Percentiles rank a stretch among this genome's conserved stretches.
Conservation (phyloP, 1,140 invertebrate species). For the Anoplolepis gracilipes region DNA sequence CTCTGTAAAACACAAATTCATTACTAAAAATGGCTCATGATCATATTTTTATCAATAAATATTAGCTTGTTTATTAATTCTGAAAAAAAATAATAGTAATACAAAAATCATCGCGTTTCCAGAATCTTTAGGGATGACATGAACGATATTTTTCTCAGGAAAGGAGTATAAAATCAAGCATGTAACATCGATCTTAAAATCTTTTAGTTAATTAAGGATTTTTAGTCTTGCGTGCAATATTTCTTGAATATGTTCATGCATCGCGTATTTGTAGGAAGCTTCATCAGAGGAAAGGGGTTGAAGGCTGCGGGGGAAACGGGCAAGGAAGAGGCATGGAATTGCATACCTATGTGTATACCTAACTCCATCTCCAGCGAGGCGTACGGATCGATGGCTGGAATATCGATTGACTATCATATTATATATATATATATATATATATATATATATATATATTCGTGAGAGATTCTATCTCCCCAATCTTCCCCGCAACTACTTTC, state of each 20-base stretch:
- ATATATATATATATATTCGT: no score
- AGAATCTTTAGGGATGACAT: neutral
- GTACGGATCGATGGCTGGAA: constrained; percentile 70
- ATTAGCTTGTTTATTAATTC: neutral
- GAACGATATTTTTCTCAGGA: neutral
- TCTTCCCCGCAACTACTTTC: constrained; percentile 20
- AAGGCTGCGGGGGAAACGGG: neutral
- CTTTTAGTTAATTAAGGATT: constrained; percentile 16
- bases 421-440: no score
- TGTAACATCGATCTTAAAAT: neutral
- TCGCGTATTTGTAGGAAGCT: neutral
- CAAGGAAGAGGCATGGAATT: neutral
- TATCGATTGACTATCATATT: constrained; percentile 73
- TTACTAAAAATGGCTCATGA: neutral
- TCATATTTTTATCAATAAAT: neutral
- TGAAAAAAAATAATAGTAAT: neutral
- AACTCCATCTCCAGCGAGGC: constrained; percentile 65
- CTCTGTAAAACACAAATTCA: neutral
- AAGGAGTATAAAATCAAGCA: neutral
- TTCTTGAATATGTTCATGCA: constrained; percentile 26
- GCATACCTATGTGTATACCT: constrained; percentile 70
- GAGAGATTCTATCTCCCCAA: constrained; percentile 34
- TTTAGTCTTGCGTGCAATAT: constrained; percentile 38
- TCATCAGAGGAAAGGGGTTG: constrained; percentile 7
- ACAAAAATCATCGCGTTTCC: neutral